phyloP scores from a whole-genome alignment of 2,888 invertebrate species.

The Epinotia brunnichana region DNA sequence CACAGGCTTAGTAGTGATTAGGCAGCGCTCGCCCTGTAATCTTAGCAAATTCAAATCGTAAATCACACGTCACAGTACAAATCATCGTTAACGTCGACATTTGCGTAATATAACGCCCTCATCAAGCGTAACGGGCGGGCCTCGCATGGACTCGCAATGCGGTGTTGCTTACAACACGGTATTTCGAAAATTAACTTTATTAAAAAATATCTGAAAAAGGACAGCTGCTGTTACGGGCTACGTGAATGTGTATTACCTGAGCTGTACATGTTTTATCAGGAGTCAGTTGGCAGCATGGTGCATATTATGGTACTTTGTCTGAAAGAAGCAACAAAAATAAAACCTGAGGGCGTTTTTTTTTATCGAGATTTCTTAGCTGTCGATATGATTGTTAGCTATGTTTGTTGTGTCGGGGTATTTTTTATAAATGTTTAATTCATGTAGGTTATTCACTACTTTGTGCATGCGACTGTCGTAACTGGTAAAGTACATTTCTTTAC shows the following conservation, averaged over 20 bases:
- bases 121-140: slow-evolving; percentile 9
- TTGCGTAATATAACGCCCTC: slow-evolving; percentile 28
- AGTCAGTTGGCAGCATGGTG: neutral
- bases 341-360: no score
- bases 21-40: slow-evolving; percentile 32
- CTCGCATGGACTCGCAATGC: slow-evolving; percentile 12
- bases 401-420: no score
- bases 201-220: neutral
- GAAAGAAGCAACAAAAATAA: neutral
- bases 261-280: neutral
- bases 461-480: no score
- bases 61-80: slow-evolving; percentile 39
- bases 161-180: slow-evolving; percentile 1
- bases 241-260: neutral
- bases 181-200: neutral
- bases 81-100: slow-evolving; percentile 42
- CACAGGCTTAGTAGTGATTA: slow-evolving; percentile 15
- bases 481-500: no score
- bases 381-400: no score
- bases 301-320: no score
- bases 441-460: no score
- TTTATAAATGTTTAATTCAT: no score
- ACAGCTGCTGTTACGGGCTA: neutral
- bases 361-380: no score
- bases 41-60: slow-evolving; percentile 34